Evolutionary conservation across 2,113 vertebrate species (phyloP), one percentile per base, ranked within the genome.

Genomic region (Charadrius vociferus): DNA sequence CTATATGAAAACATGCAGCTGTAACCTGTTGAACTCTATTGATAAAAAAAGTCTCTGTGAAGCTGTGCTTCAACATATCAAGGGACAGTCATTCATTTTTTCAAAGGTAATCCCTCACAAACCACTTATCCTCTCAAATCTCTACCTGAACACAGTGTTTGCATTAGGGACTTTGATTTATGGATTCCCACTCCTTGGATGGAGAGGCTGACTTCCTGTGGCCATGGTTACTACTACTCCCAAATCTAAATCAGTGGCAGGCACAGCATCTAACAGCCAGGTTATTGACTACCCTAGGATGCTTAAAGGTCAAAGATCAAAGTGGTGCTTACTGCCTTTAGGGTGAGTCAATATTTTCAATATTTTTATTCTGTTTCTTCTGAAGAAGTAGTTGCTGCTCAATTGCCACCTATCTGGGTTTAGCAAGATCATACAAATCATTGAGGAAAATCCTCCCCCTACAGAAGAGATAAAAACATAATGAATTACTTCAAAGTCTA

Each of bases 121-220:
- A 96, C 98, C 97, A 98, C 97, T 98, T 98, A 98, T 98, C 97
- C 98, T 95, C 94, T 98, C 97, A 97, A 98, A 98, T 98, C 97
- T 98, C 97, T 98, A 98, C 98, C 98, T 98, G 98, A 96, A 98
- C 98, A 98, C 97, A 85, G 71, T 98, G 98, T 98, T 98, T 99
- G 97, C 98, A 99, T 99, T 98, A 98, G 98, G 93, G 98, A 97
- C 97, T 97, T 95, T 98, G 98, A 98, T 98, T 99, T 99, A 99
- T 98, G 97, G 98, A 98, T 98, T 97, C 96, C 96, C 75, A 68
- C 81, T 97, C 92, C 96, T 97, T 90, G 81, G 66, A 97, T 93
- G 93, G 92, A 97, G 97, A 97, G 96, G 95, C 98, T 39, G 97
- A 98, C 98, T 98, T 99, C 98, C 98, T 98, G 98, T 99, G 98